Conservation (phyloP, 2,888 invertebrate genomes). For the Ichneumoninae sp. region DNA sequence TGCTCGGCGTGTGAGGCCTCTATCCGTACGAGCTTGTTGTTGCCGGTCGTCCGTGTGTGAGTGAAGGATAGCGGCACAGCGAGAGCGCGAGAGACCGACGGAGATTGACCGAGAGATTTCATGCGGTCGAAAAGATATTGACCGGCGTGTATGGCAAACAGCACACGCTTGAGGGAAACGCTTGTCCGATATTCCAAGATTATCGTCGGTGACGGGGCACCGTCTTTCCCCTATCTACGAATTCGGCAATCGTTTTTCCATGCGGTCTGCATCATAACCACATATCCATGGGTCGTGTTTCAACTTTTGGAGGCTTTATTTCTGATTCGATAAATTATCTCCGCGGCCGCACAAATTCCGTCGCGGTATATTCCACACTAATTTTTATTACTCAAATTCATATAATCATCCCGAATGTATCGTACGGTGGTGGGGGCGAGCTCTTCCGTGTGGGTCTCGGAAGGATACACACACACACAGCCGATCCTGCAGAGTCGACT, state of each 20-base stretch:
- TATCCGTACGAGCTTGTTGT: slow-evolving; percentile 40
- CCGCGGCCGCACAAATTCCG: slow-evolving; percentile 2
- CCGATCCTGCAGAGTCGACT: slow-evolving; percentile 34
- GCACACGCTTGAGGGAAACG: neutral
- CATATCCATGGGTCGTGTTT: neutral
- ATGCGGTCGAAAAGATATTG: slow-evolving; percentile 68
- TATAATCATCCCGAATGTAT: slow-evolving; percentile 1
- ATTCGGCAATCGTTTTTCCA: neutral
- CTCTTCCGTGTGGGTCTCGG: slow-evolving; percentile 9
- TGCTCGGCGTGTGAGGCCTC: slow-evolving; percentile 7
- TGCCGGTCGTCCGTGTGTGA: slow-evolving; percentile 15
- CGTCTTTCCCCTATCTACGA: slow-evolving; percentile 10
- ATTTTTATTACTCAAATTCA: slow-evolving; percentile 8
- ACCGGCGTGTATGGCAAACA: slow-evolving; percentile 38
- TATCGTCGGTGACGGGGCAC: slow-evolving; percentile 33
- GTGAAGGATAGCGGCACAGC: slow-evolving; percentile 53
- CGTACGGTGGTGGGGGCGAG: neutral
- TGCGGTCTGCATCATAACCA: neutral
- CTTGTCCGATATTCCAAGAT: slow-evolving; percentile 41
- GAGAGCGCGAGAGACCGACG: slow-evolving; percentile 63
- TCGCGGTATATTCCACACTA: neutral
- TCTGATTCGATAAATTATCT: slow-evolving; percentile 1
- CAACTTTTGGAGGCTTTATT: neutral
- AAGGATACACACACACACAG: neutral
- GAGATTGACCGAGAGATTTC: slow-evolving; percentile 72